Conservation (phyloP, 2,797 vertebrate species). For the Cottoperca gobio region DNA sequence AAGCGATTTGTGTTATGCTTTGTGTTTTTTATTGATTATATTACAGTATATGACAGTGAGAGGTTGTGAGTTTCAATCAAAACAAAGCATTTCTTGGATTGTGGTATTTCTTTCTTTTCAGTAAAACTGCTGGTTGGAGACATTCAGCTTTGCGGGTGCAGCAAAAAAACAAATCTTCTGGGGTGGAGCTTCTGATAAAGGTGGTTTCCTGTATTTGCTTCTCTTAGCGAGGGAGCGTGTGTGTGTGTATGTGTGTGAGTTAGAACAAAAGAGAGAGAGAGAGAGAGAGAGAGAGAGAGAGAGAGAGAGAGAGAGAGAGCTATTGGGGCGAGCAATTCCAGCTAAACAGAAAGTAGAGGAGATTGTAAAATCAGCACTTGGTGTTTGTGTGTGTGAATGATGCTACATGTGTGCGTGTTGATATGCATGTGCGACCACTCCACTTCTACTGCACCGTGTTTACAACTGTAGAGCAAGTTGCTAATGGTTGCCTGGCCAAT, state of each 20-base stretch:
- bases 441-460: conserved; percentile 53
- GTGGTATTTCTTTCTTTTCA: neutral
- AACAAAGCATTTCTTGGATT: neutral
- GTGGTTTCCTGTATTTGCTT: conserved; percentile 84
- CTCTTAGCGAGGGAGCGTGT: conserved; percentile 55
- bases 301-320: neutral
- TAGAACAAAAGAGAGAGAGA: too few species aligned
- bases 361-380: conserved; percentile 63
- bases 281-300: too few species aligned
- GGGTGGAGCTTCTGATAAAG: conserved; percentile 79
- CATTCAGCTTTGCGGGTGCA: conserved; percentile 42
- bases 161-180: conserved; percentile 46
- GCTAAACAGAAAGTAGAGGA: conserved; percentile 64
- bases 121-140: conserved; percentile 29
- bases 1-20: neutral
- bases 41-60: neutral
- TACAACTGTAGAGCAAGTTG: conserved; percentile 58
- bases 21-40: neutral
- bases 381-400: conserved; percentile 22
- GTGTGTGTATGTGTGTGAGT: neutral
- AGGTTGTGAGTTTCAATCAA: neutral
- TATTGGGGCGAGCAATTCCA: conserved; percentile 42
- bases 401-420: conserved; percentile 42
- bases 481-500: conserved; percentile 75
- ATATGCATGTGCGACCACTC: conserved; percentile 43